These are phyloP conservation scores for Apogon talboti DNA, from an alignment of 2,797 vertebrate genomes.

Conservation along the genomic window DNA sequence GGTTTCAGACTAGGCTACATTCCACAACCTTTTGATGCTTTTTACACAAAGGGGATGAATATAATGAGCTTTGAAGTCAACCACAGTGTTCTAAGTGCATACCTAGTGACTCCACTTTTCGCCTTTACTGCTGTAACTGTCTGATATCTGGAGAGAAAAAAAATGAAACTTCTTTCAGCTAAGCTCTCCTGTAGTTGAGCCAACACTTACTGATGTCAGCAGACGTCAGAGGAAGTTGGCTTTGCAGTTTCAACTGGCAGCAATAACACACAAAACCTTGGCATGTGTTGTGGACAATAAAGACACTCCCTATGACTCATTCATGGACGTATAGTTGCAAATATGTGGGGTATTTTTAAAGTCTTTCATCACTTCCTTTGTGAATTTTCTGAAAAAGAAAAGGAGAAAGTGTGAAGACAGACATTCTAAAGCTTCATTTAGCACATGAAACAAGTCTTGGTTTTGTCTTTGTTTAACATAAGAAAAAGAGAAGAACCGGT, in stretches of 20 bases:
- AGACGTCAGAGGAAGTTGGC: background rate
- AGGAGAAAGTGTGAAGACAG: no score
- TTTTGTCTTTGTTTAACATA: no score
- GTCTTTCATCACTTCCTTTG: slow-evolving; percentile 2
- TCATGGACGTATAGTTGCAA: background rate
- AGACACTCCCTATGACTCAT: background rate
- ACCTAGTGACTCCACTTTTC: background rate
- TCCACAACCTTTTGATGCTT: no score
- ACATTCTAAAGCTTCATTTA: no score
- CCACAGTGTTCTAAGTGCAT: background rate
- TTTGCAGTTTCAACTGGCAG: background rate
- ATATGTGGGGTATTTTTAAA: slow-evolving; percentile 3
- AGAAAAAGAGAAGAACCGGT: no score
- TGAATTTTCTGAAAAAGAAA: no score
- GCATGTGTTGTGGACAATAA: background rate
- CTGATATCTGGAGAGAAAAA: background rate
- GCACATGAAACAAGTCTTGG: no score
- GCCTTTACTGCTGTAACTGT: background rate
- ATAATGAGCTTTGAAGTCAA: background rate
- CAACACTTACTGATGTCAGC: slow-evolving; percentile 8
- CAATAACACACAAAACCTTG: background rate
- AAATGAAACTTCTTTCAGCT: background rate
- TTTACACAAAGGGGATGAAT: background rate
- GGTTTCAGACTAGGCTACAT: no score
- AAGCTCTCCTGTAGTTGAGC: background rate